phyloP scores from a whole-genome alignment of 1,140 invertebrate species.

The Apis laboriosa region DNA sequence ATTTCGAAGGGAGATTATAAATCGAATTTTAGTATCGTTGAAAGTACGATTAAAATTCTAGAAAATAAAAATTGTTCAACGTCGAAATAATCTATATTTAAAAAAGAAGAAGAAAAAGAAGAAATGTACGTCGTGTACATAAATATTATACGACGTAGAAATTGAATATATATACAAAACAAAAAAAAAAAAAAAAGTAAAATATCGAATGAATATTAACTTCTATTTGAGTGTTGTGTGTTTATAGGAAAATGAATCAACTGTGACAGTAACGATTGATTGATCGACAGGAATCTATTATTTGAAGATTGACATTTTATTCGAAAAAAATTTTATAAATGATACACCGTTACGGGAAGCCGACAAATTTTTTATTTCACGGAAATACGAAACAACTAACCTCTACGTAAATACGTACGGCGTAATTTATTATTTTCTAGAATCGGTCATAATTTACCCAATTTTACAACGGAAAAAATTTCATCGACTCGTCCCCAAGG shows the following conservation, averaged over 20 bases:
- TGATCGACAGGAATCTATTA: slow-evolving; percentile 8
- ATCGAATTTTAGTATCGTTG: neutral
- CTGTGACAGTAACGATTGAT: neutral
- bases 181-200: neutral
- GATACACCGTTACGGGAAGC: neutral
- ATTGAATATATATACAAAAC: neutral
- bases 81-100: neutral
- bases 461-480: too few relatives aligned
- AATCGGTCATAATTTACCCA: too few relatives aligned
- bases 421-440: too few relatives aligned
- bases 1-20: neutral
- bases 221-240: neutral
- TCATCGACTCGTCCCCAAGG: too few relatives aligned
- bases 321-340: slow-evolving; percentile 8
- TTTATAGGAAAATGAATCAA: neutral
- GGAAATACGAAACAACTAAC: too few relatives aligned
- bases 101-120: too few relatives aligned
- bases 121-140: too few relatives aligned
- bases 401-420: too few relatives aligned
- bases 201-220: neutral
- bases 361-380: neutral
- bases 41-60: neutral
- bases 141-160: neutral
- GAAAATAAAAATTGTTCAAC: neutral
- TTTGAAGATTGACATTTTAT: neutral